These are phyloP conservation scores for Prolemur simus DNA, from an alignment of 2,113 vertebrate genomes.

Conservation along the genomic window DNA sequence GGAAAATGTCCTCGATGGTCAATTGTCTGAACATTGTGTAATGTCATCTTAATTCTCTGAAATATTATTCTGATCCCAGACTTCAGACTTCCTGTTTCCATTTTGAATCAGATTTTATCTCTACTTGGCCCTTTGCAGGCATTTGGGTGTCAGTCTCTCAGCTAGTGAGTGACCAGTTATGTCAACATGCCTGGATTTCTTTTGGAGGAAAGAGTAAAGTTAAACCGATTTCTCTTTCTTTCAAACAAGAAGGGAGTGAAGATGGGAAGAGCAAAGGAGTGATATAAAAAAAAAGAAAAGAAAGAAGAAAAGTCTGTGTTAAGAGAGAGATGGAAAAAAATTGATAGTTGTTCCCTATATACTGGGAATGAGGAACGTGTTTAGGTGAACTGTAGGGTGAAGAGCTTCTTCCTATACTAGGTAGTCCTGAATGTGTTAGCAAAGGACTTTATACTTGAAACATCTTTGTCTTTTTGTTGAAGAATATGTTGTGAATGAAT, in stretches of 20 bases:
- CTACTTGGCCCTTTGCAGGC: background rate
- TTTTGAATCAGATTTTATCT: background rate
- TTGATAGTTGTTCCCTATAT: background rate
- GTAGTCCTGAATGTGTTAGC: background rate
- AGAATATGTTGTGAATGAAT: background rate
- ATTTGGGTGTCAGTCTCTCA: background rate
- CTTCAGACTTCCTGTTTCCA: constrained; percentile 5
- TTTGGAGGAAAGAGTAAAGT: background rate
- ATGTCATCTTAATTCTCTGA: background rate
- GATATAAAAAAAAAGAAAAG: background rate
- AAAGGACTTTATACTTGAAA: background rate
- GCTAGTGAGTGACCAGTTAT: background rate
- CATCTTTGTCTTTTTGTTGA: background rate
- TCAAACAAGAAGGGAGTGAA: background rate
- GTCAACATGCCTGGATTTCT: background rate
- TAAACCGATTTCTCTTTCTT: background rate
- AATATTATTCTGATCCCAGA: background rate
- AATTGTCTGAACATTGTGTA: background rate
- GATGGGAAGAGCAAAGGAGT: background rate
- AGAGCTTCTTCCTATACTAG: background rate
- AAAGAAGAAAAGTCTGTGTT: background rate
- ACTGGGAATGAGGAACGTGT: background rate
- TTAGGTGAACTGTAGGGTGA: background rate
- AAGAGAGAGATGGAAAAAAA: background rate
- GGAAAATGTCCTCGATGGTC: background rate